Evolutionary conservation across 2,888 invertebrate genomes (phyloP), one percentile per base, ranked within the genome.

Genomic region (Leucophora obtusa): DNA sequence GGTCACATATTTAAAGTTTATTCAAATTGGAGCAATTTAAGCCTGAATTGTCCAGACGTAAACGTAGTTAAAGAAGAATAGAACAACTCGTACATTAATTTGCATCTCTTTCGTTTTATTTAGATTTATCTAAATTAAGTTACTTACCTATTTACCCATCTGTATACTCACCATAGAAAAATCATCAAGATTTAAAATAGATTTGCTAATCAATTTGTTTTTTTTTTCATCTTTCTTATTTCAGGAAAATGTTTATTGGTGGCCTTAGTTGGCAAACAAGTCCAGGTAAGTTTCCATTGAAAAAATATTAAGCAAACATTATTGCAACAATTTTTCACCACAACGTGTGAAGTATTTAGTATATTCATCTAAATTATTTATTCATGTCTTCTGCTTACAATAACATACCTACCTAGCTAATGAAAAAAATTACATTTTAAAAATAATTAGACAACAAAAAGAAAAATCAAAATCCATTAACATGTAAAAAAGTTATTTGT

Each of bases 251-350:
- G 98, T 99, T 99, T 94, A 97, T 99, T 93, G 99, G 99, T 91
- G 99, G 99, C 90, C 95, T 99, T 91, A 98, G 98, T 93, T 99
- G 98, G 98, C 98, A 98, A 93, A 99, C 98, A 91, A 98, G 98
- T 93, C 98, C 98, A 95, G 98, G 98, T 98, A 94, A 93, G 93
- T 84, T 56, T 8, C 47, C 47, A 24, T 28, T 43, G 9, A 24
- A 51, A n/a, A 33, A 21, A 21, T 21, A 21, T 21, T 21, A 4
- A 17, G 9, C 21, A 53, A 21, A 53, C n/a, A n/a, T 3, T 21
- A 21, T 10, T 18, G 21, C 11, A 9, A 15, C 10, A 53, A 28
- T 7, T 28, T 6, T 50, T 74, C n/a, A n/a, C 15, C 7, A 17
- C 38, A 58, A 53, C 24, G 75, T 79, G 75, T 75, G 66, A 79